Evolutionary conservation across 2,797 vertebrate species (phyloP).

Genomic region (Sorex maritimensis): DNA sequence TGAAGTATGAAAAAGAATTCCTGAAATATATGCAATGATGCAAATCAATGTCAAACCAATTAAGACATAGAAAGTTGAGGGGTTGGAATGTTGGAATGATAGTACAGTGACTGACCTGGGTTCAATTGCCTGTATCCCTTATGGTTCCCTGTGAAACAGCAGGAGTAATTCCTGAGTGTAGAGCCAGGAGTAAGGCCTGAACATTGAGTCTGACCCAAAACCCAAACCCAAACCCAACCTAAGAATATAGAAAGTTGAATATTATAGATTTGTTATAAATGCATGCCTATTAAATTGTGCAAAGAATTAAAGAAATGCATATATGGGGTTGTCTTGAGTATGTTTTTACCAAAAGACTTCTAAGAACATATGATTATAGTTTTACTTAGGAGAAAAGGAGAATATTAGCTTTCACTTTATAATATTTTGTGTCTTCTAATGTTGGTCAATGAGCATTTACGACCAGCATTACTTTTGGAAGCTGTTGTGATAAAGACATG

Average conservation of each 20-base stretch:
- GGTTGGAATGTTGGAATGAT: no score
- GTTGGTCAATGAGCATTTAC: neutral
- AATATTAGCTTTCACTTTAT: neutral
- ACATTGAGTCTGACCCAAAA: no score
- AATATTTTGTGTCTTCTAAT: neutral
- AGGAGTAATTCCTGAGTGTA: no score
- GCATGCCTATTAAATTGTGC: neutral
- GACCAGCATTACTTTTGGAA: neutral
- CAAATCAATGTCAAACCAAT: no score
- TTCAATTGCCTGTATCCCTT: no score
- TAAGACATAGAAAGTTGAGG: no score
- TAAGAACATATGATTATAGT: neutral
- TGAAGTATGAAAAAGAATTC: no score
- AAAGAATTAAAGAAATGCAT: neutral
- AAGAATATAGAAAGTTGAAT: neutral
- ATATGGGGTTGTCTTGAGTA: neutral
- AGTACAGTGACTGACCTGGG: no score
- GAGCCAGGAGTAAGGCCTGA: no score
- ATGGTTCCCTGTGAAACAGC: no score
- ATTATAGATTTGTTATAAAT: neutral
- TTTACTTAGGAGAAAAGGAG: neutral
- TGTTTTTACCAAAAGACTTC: constrained; percentile 8
- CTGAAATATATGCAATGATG: no score
- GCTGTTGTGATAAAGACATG: neutral
- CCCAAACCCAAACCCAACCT: no score